Evolutionary conservation across 2,888 invertebrate species (phyloP).

Genomic region (Perizoma affinitatum): DNA sequence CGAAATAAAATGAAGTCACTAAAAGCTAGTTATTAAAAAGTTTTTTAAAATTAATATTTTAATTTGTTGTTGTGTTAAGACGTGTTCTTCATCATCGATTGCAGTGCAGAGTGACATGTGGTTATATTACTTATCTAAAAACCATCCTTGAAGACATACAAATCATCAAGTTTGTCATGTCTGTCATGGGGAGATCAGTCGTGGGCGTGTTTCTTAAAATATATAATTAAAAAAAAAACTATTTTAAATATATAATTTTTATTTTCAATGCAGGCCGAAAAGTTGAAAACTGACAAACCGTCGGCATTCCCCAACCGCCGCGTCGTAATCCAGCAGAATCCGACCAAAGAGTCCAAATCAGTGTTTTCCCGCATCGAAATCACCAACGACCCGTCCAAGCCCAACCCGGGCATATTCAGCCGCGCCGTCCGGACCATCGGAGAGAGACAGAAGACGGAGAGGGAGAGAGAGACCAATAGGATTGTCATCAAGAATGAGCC

Average conservation of each 20-base stretch:
- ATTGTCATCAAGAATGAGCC: slow-evolving; percentile 54
- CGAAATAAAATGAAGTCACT: no score
- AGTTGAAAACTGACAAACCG: slow-evolving; percentile 38
- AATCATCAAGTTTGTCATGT: no score
- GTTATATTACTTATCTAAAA: no score
- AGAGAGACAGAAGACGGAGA: neutral
- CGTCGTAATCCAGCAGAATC: slow-evolving; percentile 67
- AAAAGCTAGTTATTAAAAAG: no score
- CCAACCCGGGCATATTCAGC: slow-evolving; percentile 68
- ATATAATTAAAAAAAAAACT: no score
- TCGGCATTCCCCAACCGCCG: slow-evolving; percentile 61
- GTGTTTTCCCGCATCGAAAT: slow-evolving; percentile 58
- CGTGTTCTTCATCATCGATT: no score
- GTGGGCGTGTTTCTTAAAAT: no score
- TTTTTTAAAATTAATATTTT: no score
- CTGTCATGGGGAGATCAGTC: no score
- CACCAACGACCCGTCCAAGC: slow-evolving; percentile 55
- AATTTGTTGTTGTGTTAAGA: no score
- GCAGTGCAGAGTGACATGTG: no score
- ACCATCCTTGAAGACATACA: no score
- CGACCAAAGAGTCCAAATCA: slow-evolving; percentile 53
- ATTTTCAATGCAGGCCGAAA: slow-evolving; percentile 37
- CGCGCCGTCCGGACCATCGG: slow-evolving; percentile 62
- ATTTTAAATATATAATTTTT: neutral
- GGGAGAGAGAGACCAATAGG: neutral